Base-by-base conservation (phyloP, 2,113 vertebrate species). In the Takifugu bimaculatus region DNA sequence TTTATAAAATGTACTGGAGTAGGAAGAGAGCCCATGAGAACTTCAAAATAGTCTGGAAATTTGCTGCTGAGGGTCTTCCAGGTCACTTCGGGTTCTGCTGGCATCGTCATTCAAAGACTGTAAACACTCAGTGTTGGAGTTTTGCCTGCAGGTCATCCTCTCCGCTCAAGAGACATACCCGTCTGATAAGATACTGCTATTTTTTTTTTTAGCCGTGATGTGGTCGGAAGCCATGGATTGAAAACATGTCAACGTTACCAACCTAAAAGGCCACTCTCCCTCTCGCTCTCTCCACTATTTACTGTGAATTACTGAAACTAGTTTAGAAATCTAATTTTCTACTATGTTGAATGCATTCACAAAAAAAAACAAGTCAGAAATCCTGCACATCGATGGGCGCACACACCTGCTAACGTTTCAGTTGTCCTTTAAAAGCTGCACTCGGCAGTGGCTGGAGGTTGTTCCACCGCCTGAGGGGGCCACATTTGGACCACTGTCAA, bases 401-500 rank as follows among this genome's bases (percentile, higher is more conserved):
- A 44, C 50, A 55, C 50, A 39, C 52, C 50, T 45, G 20, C 35
- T 50, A 79, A 54, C 60, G 52, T 3, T 20, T 51, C n/a, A 51
- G 27, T 74, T 74, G 68, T 66, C 70, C 57, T 57, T 48, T 14
- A 50, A 78, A 80, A 66, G 68, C 79, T 68, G 74, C 15, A 26
- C 74, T 65, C 74, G 72, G 68, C 74, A 43, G 53, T 63, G 53
- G 66, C 32, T 32, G 57, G 79, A 47, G 3, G 47, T 68, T 54
- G 58, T 51, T 49, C 13, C 2, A 64, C 69, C 75, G 63, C 78
- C 55, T 60, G 15, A 26, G 69, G 72, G 68, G 75, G 69, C 78
- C 50, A 63, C 68, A 82, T 71, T 81, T 80, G 70, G 77, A 82
- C 59, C 55, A 20, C 53, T 53, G 75, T 82, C 74, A 80, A 83